Base-by-base conservation (phyloP, 2,888 invertebrate genomes). In the Ernsta delagoae region DNA sequence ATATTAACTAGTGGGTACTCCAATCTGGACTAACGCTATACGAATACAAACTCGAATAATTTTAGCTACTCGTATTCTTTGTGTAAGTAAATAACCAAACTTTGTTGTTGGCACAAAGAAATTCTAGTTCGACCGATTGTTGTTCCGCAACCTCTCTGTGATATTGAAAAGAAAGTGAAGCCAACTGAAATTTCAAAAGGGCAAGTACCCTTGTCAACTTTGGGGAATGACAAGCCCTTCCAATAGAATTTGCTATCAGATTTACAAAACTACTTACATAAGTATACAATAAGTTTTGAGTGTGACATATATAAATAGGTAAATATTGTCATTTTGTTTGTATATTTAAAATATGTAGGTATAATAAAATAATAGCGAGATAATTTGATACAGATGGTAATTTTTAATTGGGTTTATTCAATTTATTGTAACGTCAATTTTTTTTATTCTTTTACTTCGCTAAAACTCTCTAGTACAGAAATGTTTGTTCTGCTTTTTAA, bases 171-270 rank as follows among this genome's bases (percentile, higher is more conserved):
- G 59, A 59, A 50, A 62, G 36, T 57, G 57, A 50, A 54, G 53
- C 60, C 54, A 60, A 60, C 53, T 31, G 12, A 60, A 67, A 34
- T 60, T 67, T 61, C 61, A 56, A 67, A 61, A 67, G 56, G 60
- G 31, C 41, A 67, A 57, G 34, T 39, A 67, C 61, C 67, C 61
- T 67, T 56, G 61, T 67, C 67, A 61, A 67, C 56, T 54, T 41
- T 54, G 4, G 11, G 7, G 57, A 50, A 67, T 56, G 56, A 56
- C 61, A 67, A 61, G 56, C 56, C 39, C 57, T 65, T 63, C 54
- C 57, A 45, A 43, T 60, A 54, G 54, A 60, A 66, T 54, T 41
- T 60, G 60, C 9, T 45, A 43, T 53, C 53, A 53, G 54, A 54
- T 63, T 24, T 31, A 62, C 53, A 53, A 48, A 53, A 53, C 50